These are phyloP conservation scores for Torymus aiolomorphi DNA, from an alignment of 2,888 invertebrate genomes.

Conservation along the genomic window DNA sequence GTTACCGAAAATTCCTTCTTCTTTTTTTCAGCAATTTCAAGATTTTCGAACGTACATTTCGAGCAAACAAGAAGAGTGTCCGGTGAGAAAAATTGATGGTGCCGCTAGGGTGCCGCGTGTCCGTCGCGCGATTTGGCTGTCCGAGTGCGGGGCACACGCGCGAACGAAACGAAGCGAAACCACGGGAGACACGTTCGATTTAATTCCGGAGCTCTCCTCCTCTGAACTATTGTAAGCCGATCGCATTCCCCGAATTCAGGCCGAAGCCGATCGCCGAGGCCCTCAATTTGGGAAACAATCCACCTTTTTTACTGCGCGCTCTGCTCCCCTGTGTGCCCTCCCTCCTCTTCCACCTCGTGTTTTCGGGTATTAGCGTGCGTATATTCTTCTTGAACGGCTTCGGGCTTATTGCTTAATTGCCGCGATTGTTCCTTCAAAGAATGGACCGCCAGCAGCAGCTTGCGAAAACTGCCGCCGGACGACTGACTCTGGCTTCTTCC, in stretches of 20 bases:
- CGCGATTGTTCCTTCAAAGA: slow-evolving; percentile 45
- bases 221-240: slow-evolving; percentile 44
- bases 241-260: slow-evolving; percentile 50
- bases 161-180: neutral
- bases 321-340: neutral
- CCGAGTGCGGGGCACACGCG: neutral
- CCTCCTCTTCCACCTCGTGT: slow-evolving; percentile 50
- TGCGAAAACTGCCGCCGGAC: neutral
- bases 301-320: slow-evolving; percentile 8
- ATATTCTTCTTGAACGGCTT: slow-evolving; percentile 14
- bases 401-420: slow-evolving; percentile 56
- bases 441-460: slow-evolving; percentile 8
- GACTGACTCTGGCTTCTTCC: no score
- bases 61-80: neutral
- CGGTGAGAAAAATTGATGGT: slow-evolving; percentile 15
- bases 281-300: slow-evolving; percentile 51
- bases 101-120: neutral
- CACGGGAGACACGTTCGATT: slow-evolving; percentile 36
- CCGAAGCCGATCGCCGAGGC: slow-evolving; percentile 22
- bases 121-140: slow-evolving; percentile 24
- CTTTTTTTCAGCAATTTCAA: slow-evolving; percentile 6
- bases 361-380: slow-evolving; percentile 53
- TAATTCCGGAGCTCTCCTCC: slow-evolving; percentile 38
- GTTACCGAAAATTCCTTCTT: no score
- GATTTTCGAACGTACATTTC: slow-evolving; percentile 7